These are phyloP conservation scores for Lycocorax pyrrhopterus DNA, from an alignment of 2,113 vertebrate genomes.

Conservation along the genomic window DNA sequence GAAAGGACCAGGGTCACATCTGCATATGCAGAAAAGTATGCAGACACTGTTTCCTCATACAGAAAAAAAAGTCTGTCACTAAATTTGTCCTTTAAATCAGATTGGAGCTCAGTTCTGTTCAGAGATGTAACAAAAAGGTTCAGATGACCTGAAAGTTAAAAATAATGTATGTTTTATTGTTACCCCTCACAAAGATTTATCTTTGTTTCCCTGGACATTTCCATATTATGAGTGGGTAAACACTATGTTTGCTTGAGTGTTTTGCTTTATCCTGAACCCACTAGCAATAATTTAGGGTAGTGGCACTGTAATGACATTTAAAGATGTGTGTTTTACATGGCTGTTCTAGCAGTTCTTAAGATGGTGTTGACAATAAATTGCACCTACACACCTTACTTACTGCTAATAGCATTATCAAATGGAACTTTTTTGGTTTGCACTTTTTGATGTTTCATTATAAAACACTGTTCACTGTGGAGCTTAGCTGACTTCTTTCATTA, in stretches of 20 bases:
- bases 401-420: neutral
- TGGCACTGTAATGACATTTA: neutral
- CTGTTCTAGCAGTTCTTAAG: neutral
- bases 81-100: slow-evolving; percentile 50
- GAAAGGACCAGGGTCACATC: slow-evolving; percentile 35
- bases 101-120: neutral
- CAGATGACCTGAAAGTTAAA: slow-evolving; percentile 39
- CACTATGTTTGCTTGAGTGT: neutral
- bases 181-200: neutral
- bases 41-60: slow-evolving; percentile 16
- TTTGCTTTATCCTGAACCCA: neutral
- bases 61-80: slow-evolving; percentile 12
- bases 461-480: neutral
- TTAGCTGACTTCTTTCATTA: neutral
- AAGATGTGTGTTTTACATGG: neutral
- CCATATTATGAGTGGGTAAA: neutral
- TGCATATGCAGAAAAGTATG: neutral
- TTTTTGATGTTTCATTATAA: neutral
- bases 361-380: neutral
- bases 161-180: slow-evolving; percentile 15
- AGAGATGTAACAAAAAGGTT: slow-evolving; percentile 11
- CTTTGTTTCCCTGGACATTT: neutral
- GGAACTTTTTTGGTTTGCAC: neutral
- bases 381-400: neutral
- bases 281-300: neutral